phyloP scores from a whole-genome alignment of 2,888 invertebrate species.

The Drosophila buzzatii region DNA sequence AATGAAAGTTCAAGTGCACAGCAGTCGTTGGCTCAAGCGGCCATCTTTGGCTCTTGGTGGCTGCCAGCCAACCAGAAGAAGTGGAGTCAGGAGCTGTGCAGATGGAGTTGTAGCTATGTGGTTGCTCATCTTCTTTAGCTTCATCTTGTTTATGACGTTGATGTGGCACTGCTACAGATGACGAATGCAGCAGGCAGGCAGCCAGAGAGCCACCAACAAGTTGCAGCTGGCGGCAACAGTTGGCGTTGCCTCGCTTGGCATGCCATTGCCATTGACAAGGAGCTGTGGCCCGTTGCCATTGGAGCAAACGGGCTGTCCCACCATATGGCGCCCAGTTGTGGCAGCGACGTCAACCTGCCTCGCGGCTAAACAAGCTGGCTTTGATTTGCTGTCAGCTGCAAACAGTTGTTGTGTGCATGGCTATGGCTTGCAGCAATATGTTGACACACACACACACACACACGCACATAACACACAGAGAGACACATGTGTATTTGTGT shows the following conservation, averaged over 20 bases:
- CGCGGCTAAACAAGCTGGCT: conserved; percentile 43
- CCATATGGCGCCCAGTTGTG: conserved; percentile 49
- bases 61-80: conserved; percentile 72
- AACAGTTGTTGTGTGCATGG: conserved; percentile 21
- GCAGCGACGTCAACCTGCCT: conserved; percentile 39
- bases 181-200: conserved; percentile 45
- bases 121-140: conserved; percentile 11
- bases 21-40: conserved; percentile 64
- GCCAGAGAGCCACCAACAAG: conserved; percentile 64
- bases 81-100: conserved; percentile 35
- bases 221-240: conserved; percentile 72
- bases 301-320: conserved; percentile 52
- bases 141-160: conserved; percentile 65
- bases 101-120: conserved; percentile 40
- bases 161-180: conserved; percentile 59
- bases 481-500: conserved; percentile 8
- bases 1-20: conserved; percentile 69
- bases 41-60: conserved; percentile 70
- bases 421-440: conserved; percentile 22
- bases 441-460: conserved; percentile 13
- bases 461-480: not conserved
- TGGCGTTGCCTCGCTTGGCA: conserved; percentile 50
- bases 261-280: conserved; percentile 44
- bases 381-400: conserved; percentile 65
- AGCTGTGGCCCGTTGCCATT: conserved; percentile 67